Evolutionary conservation across 2,113 vertebrate genomes (phyloP), one percentile per base, ranked within the genome.

Genomic region (Pao palembangensis): DNA sequence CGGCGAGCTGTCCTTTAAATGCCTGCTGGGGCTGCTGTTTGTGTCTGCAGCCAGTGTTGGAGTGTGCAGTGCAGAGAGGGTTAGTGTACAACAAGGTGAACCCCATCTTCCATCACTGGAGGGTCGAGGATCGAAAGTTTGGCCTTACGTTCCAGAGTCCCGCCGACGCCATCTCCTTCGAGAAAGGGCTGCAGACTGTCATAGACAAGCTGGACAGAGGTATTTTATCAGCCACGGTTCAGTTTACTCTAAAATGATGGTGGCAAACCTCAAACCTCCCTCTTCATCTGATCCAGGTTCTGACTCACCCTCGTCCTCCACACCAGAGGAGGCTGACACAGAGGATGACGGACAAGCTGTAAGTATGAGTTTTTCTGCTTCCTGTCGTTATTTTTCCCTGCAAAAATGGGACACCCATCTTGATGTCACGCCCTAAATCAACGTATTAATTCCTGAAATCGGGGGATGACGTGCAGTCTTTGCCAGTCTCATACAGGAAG

Each of bases 101-200:
- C 84, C 95, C 93, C 81, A 95, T 96, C 88, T 96, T 96, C 85
- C 95, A 96, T 82, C 94, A 96, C 80, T 95, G 95, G 95, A 92
- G 93, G 70, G 90, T 95, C 19, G 93, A 94, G 13, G 93, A 96
- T 63, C 91, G 88, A 72, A 96, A 93, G 86, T 95, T 96, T 58
- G 95, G 94, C 61, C 91, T 96, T 66, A 96, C 94, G 0, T 96
- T 96, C 90, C 95, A 95, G 90, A 95, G 93, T 82, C 93, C 94
- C 0, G 93, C 93, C 0, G 94, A 95, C 8, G 94, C 94, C 20
- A 92, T 92, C 67, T 93, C 92, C 61, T 96, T 96, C 48, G 94
- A 96, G 82, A 92, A 86, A 46, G 92, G 93, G 25, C 89, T 96
- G 66, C 92, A 94, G 79, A 78, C 88, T 1, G 90, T 93, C 18